Percentiles rank a stretch among this genome's conserved stretches.
phyloP scores from a whole-genome alignment of 2,888 invertebrate species.

The Tineola bisselliella region DNA sequence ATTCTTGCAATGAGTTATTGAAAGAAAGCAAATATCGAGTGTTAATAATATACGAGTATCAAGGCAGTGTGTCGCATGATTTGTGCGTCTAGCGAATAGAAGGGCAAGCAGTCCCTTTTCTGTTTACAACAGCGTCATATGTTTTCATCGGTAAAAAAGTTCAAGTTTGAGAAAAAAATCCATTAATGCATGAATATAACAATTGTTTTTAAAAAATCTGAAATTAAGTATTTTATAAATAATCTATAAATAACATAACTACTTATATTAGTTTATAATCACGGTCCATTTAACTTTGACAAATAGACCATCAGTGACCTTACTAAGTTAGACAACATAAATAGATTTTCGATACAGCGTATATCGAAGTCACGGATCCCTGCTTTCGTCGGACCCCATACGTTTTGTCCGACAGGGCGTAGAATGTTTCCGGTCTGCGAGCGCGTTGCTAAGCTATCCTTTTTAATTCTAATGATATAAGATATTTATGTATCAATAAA shows the following conservation, averaged over 20 bases:
- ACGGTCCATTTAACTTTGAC: conserved; percentile 38
- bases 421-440: conserved; percentile 32
- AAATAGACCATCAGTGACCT: conserved; percentile 17
- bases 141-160: not conserved
- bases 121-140: conserved; percentile 18
- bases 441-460: conserved; percentile 16
- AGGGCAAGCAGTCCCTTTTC: conserved; percentile 41
- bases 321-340: conserved; percentile 6
- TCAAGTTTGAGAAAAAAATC: too few species aligned
- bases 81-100: conserved; percentile 45
- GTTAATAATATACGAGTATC: conserved; percentile 1
- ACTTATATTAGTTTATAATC: conserved; percentile 18
- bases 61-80: conserved; percentile 45
- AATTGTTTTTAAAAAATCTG: too few species aligned
- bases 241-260: too few species aligned
- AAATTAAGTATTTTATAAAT: too few species aligned
- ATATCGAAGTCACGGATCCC: conserved; percentile 35
- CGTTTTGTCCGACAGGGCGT: conserved; percentile 35
- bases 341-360: conserved; percentile 7
- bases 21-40: not conserved
- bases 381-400: conserved; percentile 37
- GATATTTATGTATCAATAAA: conserved; percentile 3
- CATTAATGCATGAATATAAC: too few species aligned
- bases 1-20: too few species aligned
- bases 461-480: conserved; percentile 8